A percentile compares a stretch with the other conserved stretches of the same genome.
phyloP scores from a whole-genome alignment of 1,140 invertebrate species.

The Macrobrachium nipponense region DNA sequence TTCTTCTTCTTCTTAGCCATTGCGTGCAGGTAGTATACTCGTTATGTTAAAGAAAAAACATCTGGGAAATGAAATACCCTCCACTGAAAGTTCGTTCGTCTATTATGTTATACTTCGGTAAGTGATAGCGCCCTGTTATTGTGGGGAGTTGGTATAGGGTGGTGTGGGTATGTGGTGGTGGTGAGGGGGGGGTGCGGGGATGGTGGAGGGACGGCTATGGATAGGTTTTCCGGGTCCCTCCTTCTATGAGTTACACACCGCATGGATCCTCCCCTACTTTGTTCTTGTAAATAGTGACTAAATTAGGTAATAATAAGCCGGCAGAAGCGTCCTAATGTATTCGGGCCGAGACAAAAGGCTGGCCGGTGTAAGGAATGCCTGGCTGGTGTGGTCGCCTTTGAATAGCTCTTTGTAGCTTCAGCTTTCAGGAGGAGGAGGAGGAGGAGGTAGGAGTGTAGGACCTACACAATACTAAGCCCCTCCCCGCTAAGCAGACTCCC shows the following conservation, averaged over 20 bases:
- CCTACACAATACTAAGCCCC: neutral
- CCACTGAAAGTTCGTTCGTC: too few species aligned
- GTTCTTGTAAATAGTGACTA: constrained; percentile 60
- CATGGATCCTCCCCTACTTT: constrained; percentile 55
- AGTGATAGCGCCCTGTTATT: too few species aligned
- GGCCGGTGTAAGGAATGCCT: neutral
- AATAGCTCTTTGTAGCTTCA: constrained; percentile 31
- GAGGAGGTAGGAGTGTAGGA: neutral
- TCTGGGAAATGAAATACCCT: too few species aligned
- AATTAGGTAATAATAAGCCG: constrained; percentile 59
- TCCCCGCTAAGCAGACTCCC: too few species aligned
- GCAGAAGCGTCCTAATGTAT: constrained; percentile 60
- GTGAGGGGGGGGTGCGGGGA: neutral
- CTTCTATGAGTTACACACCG: constrained; percentile 46
- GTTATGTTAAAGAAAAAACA: too few species aligned
- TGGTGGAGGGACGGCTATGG: neutral
- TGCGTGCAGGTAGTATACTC: too few species aligned
- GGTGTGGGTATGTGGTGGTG: neutral
- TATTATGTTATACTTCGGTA: too few species aligned
- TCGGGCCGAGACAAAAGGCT: constrained; percentile 24
- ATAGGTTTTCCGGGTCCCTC: constrained; percentile 6
- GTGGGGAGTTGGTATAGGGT: constrained; percentile 30
- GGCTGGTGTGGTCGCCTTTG: constrained; percentile 12
- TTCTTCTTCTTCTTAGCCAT: too few species aligned
- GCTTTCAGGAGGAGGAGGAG: neutral